phyloP scores from a whole-genome alignment of 2,888 invertebrate species.

The Polydrusus cervinus region DNA sequence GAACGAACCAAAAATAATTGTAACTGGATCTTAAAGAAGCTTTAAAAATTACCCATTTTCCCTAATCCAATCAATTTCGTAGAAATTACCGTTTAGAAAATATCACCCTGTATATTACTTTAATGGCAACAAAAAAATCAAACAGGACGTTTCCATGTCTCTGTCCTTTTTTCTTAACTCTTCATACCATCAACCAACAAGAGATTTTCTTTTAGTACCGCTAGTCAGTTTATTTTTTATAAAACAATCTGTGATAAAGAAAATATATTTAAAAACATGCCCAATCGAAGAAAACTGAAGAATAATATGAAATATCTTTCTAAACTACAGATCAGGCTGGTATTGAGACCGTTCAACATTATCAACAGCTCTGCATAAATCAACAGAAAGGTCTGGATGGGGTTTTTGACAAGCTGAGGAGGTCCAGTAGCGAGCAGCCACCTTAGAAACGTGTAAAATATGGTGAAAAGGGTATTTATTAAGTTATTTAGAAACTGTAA shows the following conservation, averaged over 20 bases:
- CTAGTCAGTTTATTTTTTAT: neutral
- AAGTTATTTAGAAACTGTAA: neutral
- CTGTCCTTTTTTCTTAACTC: neutral
- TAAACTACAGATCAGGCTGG: constrained; percentile 39
- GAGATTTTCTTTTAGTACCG: neutral
- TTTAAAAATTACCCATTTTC: no score
- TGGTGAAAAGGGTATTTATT: constrained; percentile 9
- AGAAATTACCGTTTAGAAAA: no score
- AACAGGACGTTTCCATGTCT: neutral
- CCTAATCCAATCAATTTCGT: no score
- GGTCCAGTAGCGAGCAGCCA: constrained; percentile 54
- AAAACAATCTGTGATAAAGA: constrained; percentile 16
- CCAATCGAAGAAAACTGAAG: constrained; percentile 12
- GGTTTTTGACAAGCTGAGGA: constrained; percentile 66
- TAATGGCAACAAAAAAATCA: neutral
- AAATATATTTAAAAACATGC: constrained; percentile 9
- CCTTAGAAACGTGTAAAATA: constrained; percentile 14
- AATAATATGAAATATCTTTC: constrained; percentile 23
- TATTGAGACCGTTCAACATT: constrained; percentile 63
- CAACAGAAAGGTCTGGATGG: constrained; percentile 60
- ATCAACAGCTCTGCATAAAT: constrained; percentile 67
- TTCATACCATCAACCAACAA: neutral
- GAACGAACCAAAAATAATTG: no score
- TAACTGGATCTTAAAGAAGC: no score
- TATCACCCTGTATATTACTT: no score